Evolutionary conservation across 2,888 invertebrate species (phyloP).

Genomic region (Torymus auratus): DNA sequence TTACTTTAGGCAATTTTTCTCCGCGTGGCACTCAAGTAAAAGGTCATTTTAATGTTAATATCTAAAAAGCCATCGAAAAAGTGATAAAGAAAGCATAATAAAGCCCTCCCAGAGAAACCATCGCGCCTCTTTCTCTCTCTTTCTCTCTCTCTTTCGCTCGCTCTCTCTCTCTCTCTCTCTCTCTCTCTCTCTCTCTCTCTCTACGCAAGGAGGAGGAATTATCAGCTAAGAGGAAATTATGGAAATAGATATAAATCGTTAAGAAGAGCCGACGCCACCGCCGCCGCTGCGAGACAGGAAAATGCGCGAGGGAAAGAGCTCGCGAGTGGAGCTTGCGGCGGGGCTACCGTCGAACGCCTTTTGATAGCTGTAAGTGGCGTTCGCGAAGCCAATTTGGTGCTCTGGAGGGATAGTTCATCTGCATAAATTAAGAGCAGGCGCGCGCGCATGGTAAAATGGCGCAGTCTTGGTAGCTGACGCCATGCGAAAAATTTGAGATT

Average conservation of each 20-base stretch:
- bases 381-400: slow-evolving; percentile 67
- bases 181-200: too few relatives aligned
- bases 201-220: slow-evolving; percentile 67
- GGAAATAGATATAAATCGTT: slow-evolving; percentile 68
- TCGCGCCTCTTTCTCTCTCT: too few relatives aligned
- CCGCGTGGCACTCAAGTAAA: too few relatives aligned
- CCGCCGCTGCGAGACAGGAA: slow-evolving; percentile 18
- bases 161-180: too few relatives aligned
- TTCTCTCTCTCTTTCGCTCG: too few relatives aligned
- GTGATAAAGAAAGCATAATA: too few relatives aligned
- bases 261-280: slow-evolving; percentile 45
- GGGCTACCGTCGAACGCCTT: slow-evolving; percentile 46
- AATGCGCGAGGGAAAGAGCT: slow-evolving; percentile 11
- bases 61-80: too few relatives aligned
- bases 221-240: slow-evolving; percentile 75
- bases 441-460: not conserved
- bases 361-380: slow-evolving; percentile 63
- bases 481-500: too few relatives aligned
- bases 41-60: too few relatives aligned
- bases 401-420: slow-evolving; percentile 67
- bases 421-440: slow-evolving; percentile 66
- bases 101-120: too few relatives aligned
- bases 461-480: not conserved
- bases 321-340: not conserved
- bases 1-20: too few relatives aligned